Base-by-base conservation (phyloP, 2,797 vertebrate genomes). In the Miichthys miiuy region DNA sequence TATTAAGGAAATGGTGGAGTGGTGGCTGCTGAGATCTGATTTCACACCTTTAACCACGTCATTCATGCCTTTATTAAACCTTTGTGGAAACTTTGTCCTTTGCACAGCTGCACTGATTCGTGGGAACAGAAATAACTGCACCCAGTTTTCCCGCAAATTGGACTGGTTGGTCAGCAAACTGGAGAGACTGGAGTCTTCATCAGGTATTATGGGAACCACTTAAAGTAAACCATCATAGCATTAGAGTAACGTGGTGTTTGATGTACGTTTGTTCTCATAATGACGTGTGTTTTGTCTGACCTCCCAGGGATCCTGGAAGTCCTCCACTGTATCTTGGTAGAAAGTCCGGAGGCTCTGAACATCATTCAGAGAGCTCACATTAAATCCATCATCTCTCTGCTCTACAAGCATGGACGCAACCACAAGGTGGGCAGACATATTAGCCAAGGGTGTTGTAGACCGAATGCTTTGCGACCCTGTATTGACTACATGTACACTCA, bases 161-260 rank as follows among this genome's bases (percentile, higher is more conserved):
- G 97, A 99, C 81, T 99, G 98, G 98, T 91, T 99, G 78, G 96
- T 99, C 91, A 99, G 97, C 94, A 99, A 99, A 95, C 91, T 99
- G 89, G 98, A 99, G 90, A 95, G 97, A 89, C 91, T 99, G 91
- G 98, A 99, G 85, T 99, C 98, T 77, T 99, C 98, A 79, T 98
- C 98, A 96, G 98, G 98, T 99, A 94, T 75, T 34, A n/a, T 20
- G 8, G 55, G 10, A 61, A 62, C 64, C 25, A 38, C 1, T 9
- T 61, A 9, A 3, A 50, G 1, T 3, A n/a, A 21, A 16, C 27
- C 11, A 1, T 56, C 3, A 5, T 27, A 38, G 9, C 7, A 41
- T 21, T 9, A 12, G 4, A 30, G 5, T 25, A n/a, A 47, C 60
- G 6, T 12, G 0, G 1, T 70, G 1, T 48, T 51, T 30, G 0